These are phyloP conservation scores for Oreochromis grahami DNA, from an alignment of 2,797 vertebrate species.

Conservation along the genomic window DNA sequence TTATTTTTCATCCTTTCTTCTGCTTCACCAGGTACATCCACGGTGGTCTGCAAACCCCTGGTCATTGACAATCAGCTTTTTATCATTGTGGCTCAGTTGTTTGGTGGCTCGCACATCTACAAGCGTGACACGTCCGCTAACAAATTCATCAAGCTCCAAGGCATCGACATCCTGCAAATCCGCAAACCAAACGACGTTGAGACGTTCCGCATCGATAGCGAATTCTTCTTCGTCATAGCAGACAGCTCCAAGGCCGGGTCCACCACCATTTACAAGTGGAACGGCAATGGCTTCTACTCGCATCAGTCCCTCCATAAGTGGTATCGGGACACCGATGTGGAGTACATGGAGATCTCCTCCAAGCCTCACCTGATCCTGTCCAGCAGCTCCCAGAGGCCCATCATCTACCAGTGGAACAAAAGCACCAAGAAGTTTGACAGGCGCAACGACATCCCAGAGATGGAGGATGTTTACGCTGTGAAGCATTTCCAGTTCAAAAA, in stretches of 20 bases:
- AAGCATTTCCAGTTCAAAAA: slow-evolving; percentile 92
- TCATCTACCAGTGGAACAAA: slow-evolving; percentile 97
- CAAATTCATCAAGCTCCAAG: slow-evolving; percentile 98
- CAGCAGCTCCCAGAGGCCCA: slow-evolving; percentile 94
- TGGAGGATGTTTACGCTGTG: slow-evolving; percentile 95
- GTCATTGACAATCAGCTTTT: slow-evolving; percentile 93
- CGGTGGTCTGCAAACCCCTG: slow-evolving; percentile 95
- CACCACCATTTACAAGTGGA: slow-evolving; percentile 98
- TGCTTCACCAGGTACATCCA: slow-evolving; percentile 83
- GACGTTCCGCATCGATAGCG: slow-evolving; percentile 91
- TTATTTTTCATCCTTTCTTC: neutral
- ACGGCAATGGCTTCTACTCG: slow-evolving; percentile 97
- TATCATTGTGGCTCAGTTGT: slow-evolving; percentile 94
- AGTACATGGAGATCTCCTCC: slow-evolving; percentile 91
- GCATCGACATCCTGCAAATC: slow-evolving; percentile 96
- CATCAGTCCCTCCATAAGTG: slow-evolving; percentile 94
- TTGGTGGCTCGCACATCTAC: slow-evolving; percentile 97
- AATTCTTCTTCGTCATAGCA: slow-evolving; percentile 91
- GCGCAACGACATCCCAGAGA: slow-evolving; percentile 94
- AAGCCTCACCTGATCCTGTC: slow-evolving; percentile 94
- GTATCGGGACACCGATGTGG: slow-evolving; percentile 97
- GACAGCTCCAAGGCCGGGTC: slow-evolving; percentile 98
- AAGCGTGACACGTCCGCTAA: slow-evolving; percentile 92
- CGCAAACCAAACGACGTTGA: slow-evolving; percentile 97
- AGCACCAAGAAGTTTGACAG: slow-evolving; percentile 85